phyloP scores from a whole-genome alignment of 2,113 vertebrate genomes.

The Oceanodroma tethys region DNA sequence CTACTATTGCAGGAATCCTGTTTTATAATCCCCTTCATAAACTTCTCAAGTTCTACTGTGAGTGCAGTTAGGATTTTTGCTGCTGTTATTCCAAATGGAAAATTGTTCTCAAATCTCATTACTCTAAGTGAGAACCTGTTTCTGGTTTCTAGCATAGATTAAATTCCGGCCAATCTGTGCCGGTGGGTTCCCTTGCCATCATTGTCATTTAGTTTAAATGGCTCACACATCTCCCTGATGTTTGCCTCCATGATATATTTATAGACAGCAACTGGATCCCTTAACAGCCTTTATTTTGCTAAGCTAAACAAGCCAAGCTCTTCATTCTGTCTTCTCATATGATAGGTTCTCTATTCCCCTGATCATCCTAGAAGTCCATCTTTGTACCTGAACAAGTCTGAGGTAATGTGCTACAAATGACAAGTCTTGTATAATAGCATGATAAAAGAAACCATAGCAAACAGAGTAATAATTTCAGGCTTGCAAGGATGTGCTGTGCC shows the following conservation, averaged over 20 bases:
- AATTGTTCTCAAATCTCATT: neutral
- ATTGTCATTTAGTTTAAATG: neutral
- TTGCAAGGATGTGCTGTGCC: neutral
- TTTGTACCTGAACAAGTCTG: slow-evolving; percentile 48
- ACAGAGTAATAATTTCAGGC: slow-evolving; percentile 4
- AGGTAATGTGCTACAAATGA: slow-evolving; percentile 52
- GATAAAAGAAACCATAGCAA: slow-evolving; percentile 28
- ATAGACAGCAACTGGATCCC: slow-evolving; percentile 20
- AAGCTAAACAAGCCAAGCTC: neutral
- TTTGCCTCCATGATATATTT: slow-evolving; percentile 1
- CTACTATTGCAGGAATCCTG: neutral
- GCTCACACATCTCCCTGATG: neutral
- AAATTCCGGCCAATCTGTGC: neutral
- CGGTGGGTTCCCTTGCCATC: neutral
- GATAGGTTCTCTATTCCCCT: neutral
- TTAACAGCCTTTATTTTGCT: neutral
- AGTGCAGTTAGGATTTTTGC: neutral
- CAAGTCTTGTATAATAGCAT: neutral
- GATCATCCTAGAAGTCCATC: neutral
- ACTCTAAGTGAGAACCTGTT: neutral
- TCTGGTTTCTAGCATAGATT: neutral
- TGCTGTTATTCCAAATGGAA: neutral
- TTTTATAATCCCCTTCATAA: neutral
- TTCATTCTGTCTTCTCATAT: slow-evolving; percentile 11
- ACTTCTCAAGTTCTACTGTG: neutral